These are phyloP conservation scores for Acarapis woodi DNA, from an alignment of 1,140 invertebrate species.

Conservation along the genomic window DNA sequence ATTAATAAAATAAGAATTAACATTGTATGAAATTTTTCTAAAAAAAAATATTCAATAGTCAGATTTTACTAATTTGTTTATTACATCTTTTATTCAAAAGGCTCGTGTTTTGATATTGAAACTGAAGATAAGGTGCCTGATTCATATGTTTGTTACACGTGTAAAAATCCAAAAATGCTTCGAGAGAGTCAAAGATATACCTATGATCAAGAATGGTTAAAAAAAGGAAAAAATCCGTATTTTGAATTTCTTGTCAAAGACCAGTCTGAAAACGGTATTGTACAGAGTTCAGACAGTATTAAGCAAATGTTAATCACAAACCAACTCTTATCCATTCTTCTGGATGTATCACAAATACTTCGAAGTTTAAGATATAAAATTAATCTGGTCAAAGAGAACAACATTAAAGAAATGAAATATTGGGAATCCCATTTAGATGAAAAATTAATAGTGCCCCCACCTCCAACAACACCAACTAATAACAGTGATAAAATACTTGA, in stretches of 20 bases:
- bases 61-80: too few species aligned
- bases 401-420: neutral
- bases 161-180: slow-evolving; percentile 36
- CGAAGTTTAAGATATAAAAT: slow-evolving; percentile 3
- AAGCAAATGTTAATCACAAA: slow-evolving; percentile 2
- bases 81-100: too few species aligned
- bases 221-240: slow-evolving; percentile 32
- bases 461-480: neutral
- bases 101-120: slow-evolving; percentile 49
- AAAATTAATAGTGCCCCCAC: neutral
- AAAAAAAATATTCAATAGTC: too few species aligned
- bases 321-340: neutral
- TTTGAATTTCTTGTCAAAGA: neutral
- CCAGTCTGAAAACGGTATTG: neutral
- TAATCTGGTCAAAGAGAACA: too few species aligned
- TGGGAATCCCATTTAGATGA: neutral
- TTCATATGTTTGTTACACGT: slow-evolving; percentile 63
- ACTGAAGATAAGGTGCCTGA: slow-evolving; percentile 50
- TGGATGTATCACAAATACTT: slow-evolving; percentile 3
- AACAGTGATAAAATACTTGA: neutral
- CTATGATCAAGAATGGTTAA: slow-evolving; percentile 61
- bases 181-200: slow-evolving; percentile 34
- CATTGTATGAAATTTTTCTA: too few species aligned
- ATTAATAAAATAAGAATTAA: too few species aligned
- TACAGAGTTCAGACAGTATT: neutral